A percentile compares a stretch with the other conserved stretches of the same genome.
These are phyloP conservation scores for Stictocephala bisonia DNA, from an alignment of 2,888 invertebrate species.

Conservation along the genomic window DNA sequence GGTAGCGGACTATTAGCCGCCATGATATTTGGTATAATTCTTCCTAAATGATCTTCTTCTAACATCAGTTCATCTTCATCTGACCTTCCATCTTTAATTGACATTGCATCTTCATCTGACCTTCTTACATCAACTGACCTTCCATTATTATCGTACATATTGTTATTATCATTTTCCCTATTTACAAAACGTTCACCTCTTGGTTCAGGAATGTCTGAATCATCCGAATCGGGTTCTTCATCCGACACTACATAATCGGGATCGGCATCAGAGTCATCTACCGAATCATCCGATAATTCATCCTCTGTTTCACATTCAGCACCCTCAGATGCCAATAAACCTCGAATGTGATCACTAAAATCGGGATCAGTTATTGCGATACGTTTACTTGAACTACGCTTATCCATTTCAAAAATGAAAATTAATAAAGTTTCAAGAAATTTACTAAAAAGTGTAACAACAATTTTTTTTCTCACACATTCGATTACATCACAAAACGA, in stretches of 20 bases:
- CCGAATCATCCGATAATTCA: not conserved
- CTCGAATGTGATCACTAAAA: slow-evolving; percentile 22
- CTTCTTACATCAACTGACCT: too few species aligned
- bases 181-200: slow-evolving; percentile 18
- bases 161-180: slow-evolving; percentile 17
- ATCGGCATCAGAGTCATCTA: slow-evolving; percentile 32
- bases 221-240: slow-evolving; percentile 29
- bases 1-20: too few species aligned
- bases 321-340: slow-evolving; percentile 23
- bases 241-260: slow-evolving; percentile 7
- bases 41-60: too few species aligned
- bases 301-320: slow-evolving; percentile 17
- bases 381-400: slow-evolving; percentile 7
- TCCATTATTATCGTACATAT: not conserved
- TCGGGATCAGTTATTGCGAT: slow-evolving; percentile 31
- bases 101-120: too few species aligned
- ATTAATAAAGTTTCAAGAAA: slow-evolving; percentile 11
- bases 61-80: too few species aligned
- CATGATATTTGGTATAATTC: too few species aligned
- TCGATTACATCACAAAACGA: slow-evolving; percentile 7
- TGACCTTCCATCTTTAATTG: too few species aligned
- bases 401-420: slow-evolving; percentile 27
- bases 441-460: not conserved
- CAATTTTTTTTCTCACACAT: slow-evolving; percentile 1
- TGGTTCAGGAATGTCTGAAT: slow-evolving; percentile 28